A percentile compares a stretch with the other conserved stretches of the same genome.
Evolutionary conservation across 1,140 invertebrate species (phyloP).

Genomic region (Nasonia vitripennis): DNA sequence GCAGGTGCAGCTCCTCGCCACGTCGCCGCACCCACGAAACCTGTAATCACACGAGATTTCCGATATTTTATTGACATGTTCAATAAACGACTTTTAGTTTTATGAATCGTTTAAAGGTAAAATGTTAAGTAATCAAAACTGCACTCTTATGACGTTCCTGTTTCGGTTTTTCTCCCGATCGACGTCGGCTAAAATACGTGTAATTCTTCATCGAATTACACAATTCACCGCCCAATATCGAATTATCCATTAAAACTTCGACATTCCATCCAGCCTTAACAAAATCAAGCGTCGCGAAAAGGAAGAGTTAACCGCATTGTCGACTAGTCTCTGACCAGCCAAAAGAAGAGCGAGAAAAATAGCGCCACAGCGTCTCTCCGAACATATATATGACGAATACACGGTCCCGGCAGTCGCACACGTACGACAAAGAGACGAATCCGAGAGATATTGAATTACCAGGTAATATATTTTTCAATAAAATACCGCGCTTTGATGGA

Average conservation of each 20-base stretch:
- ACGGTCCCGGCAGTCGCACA: neutral
- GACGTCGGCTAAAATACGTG: too few relatives aligned
- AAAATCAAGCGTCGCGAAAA: neutral
- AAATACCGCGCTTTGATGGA: constrained; percentile 47
- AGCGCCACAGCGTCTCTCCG: neutral
- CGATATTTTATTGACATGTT: too few relatives aligned
- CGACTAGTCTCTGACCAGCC: neutral
- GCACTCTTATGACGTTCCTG: too few relatives aligned
- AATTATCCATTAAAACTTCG: too few relatives aligned
- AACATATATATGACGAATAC: constrained; percentile 2
- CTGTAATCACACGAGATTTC: constrained; percentile 67
- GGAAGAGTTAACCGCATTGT: constrained; percentile 8
- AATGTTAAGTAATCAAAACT: too few relatives aligned
- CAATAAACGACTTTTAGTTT: neutral
- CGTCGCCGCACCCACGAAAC: constrained; percentile 87
- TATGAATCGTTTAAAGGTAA: too few relatives aligned
- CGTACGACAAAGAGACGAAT: constrained; percentile 21
- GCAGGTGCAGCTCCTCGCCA: constrained; percentile 83
- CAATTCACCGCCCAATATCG: too few relatives aligned
- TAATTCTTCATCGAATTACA: too few relatives aligned
- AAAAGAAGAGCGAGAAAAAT: neutral
- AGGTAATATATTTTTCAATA: constrained; percentile 50
- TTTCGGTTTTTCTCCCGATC: too few relatives aligned
- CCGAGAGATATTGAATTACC: constrained; percentile 42
- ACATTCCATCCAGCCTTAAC: too few relatives aligned